Percentiles rank a stretch among this genome's conserved stretches.
Evolutionary conservation across 2,113 vertebrate genomes (phyloP).

Genomic region (Bufo gargarizans): DNA sequence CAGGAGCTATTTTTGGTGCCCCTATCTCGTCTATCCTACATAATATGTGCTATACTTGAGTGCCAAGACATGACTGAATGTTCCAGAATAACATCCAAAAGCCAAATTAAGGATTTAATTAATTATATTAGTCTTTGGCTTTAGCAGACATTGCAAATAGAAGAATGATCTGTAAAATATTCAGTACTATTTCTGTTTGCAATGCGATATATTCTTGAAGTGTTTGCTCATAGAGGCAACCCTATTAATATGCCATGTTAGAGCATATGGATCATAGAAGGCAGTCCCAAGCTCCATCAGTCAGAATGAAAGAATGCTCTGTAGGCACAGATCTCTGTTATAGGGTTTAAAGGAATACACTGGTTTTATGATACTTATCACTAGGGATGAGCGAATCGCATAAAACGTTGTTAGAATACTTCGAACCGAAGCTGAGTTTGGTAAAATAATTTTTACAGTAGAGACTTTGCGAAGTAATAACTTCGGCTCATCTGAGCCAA

Average conservation of each 20-base stretch:
- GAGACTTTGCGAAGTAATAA: too few relatives aligned
- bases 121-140: background rate
- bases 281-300: too few relatives aligned
- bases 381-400: too few relatives aligned
- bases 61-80: constrained; percentile 32
- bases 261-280: too few relatives aligned
- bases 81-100: constrained; percentile 13
- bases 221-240: background rate
- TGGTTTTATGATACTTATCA: too few relatives aligned
- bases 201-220: background rate
- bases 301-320: too few relatives aligned
- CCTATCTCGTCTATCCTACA: constrained; percentile 9
- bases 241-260: background rate
- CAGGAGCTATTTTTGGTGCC: constrained; percentile 32
- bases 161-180: background rate
- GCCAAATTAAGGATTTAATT: background rate
- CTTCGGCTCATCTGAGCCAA: too few relatives aligned
- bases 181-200: background rate
- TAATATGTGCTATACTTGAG: constrained; percentile 24
- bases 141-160: background rate
- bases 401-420: too few relatives aligned
- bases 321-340: too few relatives aligned
- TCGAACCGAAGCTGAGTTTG: too few relatives aligned
- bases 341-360: too few relatives aligned
- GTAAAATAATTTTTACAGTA: too few relatives aligned